phyloP scores from a whole-genome alignment of 2,797 vertebrate genomes.

The Spinibarbus caldwelli region DNA sequence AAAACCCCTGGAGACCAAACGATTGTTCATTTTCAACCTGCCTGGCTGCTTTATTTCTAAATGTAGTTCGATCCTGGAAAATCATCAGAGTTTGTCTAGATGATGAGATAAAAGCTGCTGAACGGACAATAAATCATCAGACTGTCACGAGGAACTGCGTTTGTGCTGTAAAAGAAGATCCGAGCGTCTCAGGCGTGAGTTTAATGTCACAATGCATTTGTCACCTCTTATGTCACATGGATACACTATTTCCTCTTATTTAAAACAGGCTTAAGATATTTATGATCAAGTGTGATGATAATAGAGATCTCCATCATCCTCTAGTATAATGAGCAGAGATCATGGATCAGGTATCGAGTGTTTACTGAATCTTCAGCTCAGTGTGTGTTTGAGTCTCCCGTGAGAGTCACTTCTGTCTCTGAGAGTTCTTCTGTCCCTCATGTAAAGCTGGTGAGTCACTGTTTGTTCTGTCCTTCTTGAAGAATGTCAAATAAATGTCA shows the following conservation, averaged over 20 bases:
- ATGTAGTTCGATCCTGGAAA: conserved; percentile 14
- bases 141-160: conserved; percentile 3
- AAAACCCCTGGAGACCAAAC: not conserved
- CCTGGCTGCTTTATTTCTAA: conserved; percentile 28
- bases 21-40: conserved; percentile 18
- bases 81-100: conserved; percentile 32
- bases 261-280: not conserved
- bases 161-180: not conserved
- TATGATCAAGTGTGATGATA: not conserved
- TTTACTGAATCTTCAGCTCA: not conserved
- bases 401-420: not conserved
- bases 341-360: not conserved
- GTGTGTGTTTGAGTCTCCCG: not conserved
- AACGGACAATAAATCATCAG: conserved; percentile 16
- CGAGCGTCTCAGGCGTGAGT: not conserved
- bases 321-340: not conserved
- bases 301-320: not conserved
- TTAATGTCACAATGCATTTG: not conserved
- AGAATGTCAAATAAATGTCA: not conserved
- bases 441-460: conserved; percentile 1
- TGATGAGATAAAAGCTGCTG: conserved; percentile 25
- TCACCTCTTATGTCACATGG: not conserved
- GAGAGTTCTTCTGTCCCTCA: not conserved
- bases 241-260: not conserved
- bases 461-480: not conserved